Percentiles rank a stretch among this genome's conserved stretches.
These are phyloP conservation scores for Takifugu rubripes DNA, from an alignment of 2,797 vertebrate species.

Conservation along the genomic window DNA sequence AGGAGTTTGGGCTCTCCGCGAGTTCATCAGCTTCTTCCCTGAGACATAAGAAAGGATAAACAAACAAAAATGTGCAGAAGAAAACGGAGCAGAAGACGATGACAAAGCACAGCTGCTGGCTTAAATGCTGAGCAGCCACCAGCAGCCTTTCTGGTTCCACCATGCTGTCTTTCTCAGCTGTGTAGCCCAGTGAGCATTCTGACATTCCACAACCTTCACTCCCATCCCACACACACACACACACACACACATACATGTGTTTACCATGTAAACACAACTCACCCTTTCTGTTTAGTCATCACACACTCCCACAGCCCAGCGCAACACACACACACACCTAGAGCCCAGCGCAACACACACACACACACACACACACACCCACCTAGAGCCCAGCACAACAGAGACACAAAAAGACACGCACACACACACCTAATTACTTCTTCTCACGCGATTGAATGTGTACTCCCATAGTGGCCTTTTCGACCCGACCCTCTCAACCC, in stretches of 20 bases:
- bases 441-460: constrained; percentile 57
- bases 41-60: no score
- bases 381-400: constrained; percentile 35
- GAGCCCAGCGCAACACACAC: constrained; percentile 13
- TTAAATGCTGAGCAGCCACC: constrained; percentile 13
- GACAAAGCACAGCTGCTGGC: no score
- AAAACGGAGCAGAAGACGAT: no score
- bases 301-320: constrained; percentile 58
- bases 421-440: constrained; percentile 55
- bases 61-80: no score
- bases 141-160: constrained; percentile 35
- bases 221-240: constrained; percentile 41
- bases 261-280: constrained; percentile 68
- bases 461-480: constrained; percentile 56
- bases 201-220: constrained; percentile 68
- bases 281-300: constrained; percentile 62
- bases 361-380: constrained; percentile 37
- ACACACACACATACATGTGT: constrained; percentile 37
- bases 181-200: constrained; percentile 66
- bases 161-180: constrained; percentile 41
- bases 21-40: no score
- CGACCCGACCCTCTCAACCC: constrained; percentile 44
- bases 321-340: background rate
- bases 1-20: no score
- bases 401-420: constrained; percentile 36